Evolutionary conservation across 1,140 invertebrate genomes (phyloP), one percentile per base, ranked within the genome.

Genomic region (Tetragnatha versicolor): DNA sequence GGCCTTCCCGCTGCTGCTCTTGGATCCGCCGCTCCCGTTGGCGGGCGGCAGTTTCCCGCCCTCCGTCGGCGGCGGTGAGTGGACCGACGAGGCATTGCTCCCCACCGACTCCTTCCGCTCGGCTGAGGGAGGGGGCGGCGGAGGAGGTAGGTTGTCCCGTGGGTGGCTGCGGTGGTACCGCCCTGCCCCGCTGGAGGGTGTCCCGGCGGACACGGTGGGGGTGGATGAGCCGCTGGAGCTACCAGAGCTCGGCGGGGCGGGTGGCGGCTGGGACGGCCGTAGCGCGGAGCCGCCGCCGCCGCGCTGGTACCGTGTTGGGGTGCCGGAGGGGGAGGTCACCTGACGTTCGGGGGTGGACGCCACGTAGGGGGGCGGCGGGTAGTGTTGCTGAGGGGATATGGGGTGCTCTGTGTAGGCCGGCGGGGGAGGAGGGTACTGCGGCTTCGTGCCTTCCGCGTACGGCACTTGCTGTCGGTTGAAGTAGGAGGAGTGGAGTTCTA

Each of bases 91-190:
- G 20, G 12, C 60, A 14, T 27, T 14, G 25, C n/a, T 22, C 7
- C 25, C n/a, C 12, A 49, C 6, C 14, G 39, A 45, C 63, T 75
- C 70, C 3, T 20, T 53, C 37, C 6, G 6, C 3, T 10, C n/a
- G 27, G 73, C 14, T 22, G 29, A 45, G 12, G 92, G 92, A 63
- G 93, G 93, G 35, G 94, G 94, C 45, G 94, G 94, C 2, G 94
- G 94, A 20, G 94, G 94, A 29, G 94, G 94, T 81, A 95, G 87
- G 49, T 90, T 90, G 81, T 93, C 92, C 75, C 92, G 51, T 14
- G 53, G 55, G 27, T 66, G 47, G 17, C 60, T 31, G 88, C 77
- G 89, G 89, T 60, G 90, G 90, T 89, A 81, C 89, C 66, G 83
- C 58, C 75, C 22, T 7, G 33, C 70, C 27, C 90, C 89, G 73